Percentiles rank a stretch among this genome's conserved stretches.
These are phyloP conservation scores for Sminthopsis crassicaudata DNA, from an alignment of 2,113 vertebrate genomes.

Conservation along the genomic window DNA sequence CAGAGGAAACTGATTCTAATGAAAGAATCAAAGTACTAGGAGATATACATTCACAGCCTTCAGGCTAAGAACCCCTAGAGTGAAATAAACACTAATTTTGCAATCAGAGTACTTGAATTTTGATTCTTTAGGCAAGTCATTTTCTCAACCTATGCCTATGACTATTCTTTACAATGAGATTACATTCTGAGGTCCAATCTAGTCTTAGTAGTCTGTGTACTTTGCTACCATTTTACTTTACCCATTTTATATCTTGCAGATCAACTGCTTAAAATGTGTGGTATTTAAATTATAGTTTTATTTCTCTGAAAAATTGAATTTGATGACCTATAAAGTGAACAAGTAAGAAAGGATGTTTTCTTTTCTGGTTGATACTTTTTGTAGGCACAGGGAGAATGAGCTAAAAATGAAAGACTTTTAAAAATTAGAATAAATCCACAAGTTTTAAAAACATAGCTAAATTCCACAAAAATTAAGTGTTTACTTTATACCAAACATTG, in stretches of 20 bases:
- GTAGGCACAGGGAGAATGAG: background rate
- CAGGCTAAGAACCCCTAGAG: background rate
- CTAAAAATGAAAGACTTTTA: background rate
- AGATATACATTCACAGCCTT: background rate
- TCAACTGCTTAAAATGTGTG: background rate
- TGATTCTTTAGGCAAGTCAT: background rate
- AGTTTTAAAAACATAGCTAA: background rate
- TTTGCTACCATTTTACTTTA: background rate
- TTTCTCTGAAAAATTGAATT: background rate
- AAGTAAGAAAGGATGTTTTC: background rate
- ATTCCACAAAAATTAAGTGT: too few species aligned
- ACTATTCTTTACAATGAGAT: background rate
- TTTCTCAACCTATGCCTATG: background rate
- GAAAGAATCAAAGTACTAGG: background rate
- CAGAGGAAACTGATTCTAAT: background rate
- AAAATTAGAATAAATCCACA: background rate
- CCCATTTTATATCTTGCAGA: background rate
- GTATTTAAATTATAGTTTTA: background rate
- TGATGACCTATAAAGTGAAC: background rate
- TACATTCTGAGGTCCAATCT: background rate
- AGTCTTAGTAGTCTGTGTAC: background rate
- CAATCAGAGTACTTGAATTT: background rate
- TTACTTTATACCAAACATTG: too few species aligned
- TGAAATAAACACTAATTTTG: background rate
- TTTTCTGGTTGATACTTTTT: background rate